Conservation (phyloP, 2,888 invertebrate species). For the Ophion costatus region DNA sequence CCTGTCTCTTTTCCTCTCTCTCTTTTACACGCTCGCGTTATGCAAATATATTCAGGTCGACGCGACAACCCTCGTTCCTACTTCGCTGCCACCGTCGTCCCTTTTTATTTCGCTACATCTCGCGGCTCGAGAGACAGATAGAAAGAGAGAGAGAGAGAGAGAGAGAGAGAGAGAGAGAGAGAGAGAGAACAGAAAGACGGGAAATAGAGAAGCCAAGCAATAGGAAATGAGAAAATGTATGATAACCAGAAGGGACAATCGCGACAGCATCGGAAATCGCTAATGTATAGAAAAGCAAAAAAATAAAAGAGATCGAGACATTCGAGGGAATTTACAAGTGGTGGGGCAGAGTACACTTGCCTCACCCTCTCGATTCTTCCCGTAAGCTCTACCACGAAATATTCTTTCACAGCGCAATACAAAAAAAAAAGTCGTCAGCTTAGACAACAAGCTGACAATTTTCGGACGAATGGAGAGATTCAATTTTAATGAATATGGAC, state of each 20-base stretch:
- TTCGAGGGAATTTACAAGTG: constrained; percentile 17
- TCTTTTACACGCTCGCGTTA: constrained; percentile 57
- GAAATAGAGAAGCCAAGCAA: constrained; percentile 22
- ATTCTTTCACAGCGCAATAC: neutral
- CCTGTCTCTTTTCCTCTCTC: constrained; percentile 7
- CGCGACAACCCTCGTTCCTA: constrained; percentile 61
- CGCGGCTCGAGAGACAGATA: constrained; percentile 33
- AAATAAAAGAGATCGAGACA: neutral
- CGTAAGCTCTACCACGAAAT: constrained; percentile 4
- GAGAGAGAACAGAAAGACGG: constrained; percentile 3
- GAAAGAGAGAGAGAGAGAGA: neutral
- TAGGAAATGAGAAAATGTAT: constrained; percentile 50
- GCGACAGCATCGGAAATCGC: constrained; percentile 41
- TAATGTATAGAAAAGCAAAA: constrained; percentile 36
- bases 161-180: constrained; percentile 25
- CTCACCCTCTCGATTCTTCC: neutral
- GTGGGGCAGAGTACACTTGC: neutral
- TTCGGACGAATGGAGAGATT: neutral
- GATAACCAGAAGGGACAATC: constrained; percentile 54
- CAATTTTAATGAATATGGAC: neutral
- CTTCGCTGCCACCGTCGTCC: constrained; percentile 39
- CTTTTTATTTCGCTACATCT: constrained; percentile 56
- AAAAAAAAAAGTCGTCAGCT: too few relatives aligned
- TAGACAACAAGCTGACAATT: neutral
- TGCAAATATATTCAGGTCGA: constrained; percentile 69